Evolutionary conservation across 1,140 invertebrate genomes (phyloP), one percentile per base, ranked within the genome.

Genomic region (Drosophila obscura): DNA sequence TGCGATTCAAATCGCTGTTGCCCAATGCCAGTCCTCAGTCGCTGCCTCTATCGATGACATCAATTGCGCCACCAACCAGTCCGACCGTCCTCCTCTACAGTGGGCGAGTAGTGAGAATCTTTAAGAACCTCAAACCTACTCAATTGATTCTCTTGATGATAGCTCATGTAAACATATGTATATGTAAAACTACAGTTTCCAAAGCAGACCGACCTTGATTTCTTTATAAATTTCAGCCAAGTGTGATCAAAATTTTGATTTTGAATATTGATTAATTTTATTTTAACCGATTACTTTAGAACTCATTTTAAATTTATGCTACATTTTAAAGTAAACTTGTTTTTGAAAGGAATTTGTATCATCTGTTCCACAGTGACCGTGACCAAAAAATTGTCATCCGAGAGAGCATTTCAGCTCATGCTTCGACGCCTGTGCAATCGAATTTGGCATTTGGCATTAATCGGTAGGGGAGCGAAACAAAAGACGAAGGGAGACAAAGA

Each of bases 361-460:
- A 45, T 11, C 15, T 15, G 41, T 35, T 15, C 56, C 66, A 76
- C 24, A 13, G 7, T 6, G 15, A 15, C 2, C 13, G 43, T 31
- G 31, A 7, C 31, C 31, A 9, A 46, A 79, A 72, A 80, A 80
- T 64, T 72, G 82, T 81, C 69, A 58, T 49, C 66, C 78, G 77
- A 56, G 44, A 63, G 69, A 76, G 77, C 62, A 71, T 85, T 87
- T 74, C 74, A 66, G 60, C 82, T 78, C 63, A 82, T 82, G 82
- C 82, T 87, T 85, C 78, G 74, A 85, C 82, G 82, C 82, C 82
- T 87, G 81, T 75, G 78, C 78, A 87, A 85, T 85, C 63, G 77
- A 82, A 74, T 78, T 85, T 76, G 82, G 74, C 74, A 78, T 87
- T 85, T 78, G 83, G 68, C 81, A 81, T 77, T 77, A 77, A 77